phyloP scores from a whole-genome alignment of 2,888 invertebrate genomes.

The Leucania comma region DNA sequence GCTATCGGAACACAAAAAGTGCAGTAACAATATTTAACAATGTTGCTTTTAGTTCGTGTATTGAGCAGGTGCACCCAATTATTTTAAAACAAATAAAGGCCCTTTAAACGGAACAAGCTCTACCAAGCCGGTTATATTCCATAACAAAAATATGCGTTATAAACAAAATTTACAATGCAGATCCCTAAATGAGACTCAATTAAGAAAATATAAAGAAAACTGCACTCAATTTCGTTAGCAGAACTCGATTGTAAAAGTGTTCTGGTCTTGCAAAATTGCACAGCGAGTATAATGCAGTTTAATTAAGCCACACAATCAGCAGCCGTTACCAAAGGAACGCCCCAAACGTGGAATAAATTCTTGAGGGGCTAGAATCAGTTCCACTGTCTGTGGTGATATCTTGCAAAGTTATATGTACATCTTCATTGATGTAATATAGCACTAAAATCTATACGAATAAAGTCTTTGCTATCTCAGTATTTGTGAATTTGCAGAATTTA shows the following conservation, averaged over 20 bases:
- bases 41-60: slow-evolving; percentile 30
- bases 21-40: slow-evolving; percentile 38
- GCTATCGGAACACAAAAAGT: slow-evolving; percentile 29
- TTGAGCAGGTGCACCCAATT: slow-evolving; percentile 56
- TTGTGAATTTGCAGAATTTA: slow-evolving; percentile 59
- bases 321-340: slow-evolving; percentile 88
- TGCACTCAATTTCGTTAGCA: slow-evolving; percentile 64
- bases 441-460: slow-evolving; percentile 63
- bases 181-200: slow-evolving; percentile 44
- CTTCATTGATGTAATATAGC: slow-evolving; percentile 47
- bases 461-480: slow-evolving; percentile 9
- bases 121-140: slow-evolving; percentile 20
- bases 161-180: slow-evolving; percentile 42
- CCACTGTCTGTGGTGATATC: slow-evolving; percentile 79
- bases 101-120: slow-evolving; percentile 38
- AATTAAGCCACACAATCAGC: slow-evolving; percentile 88
- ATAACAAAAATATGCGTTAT: slow-evolving; percentile 29
- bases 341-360: slow-evolving; percentile 88
- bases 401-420: slow-evolving; percentile 59
- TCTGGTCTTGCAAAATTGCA: slow-evolving; percentile 73
- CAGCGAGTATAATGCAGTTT: slow-evolving; percentile 85
- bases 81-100: slow-evolving; percentile 50
- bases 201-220: slow-evolving; percentile 55
- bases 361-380: slow-evolving; percentile 83
- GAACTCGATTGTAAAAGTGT: slow-evolving; percentile 53